phyloP scores from a whole-genome alignment of 2,888 invertebrate species.

The Leucophenga maculata region DNA sequence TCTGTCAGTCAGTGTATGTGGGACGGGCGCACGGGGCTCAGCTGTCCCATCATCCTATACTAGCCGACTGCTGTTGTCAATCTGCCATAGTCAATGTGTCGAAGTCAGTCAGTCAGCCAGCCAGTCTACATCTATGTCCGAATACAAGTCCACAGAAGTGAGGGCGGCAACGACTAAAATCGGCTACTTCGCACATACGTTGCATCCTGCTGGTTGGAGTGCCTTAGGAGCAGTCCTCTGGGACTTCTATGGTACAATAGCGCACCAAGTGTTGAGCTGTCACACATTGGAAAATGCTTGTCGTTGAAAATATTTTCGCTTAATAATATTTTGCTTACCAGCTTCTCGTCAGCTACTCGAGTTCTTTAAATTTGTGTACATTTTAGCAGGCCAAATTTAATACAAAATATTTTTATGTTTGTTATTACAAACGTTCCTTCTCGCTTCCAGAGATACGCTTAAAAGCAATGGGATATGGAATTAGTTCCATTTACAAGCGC shows the following conservation, averaged over 20 bases:
- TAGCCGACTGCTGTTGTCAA: slow-evolving; percentile 8
- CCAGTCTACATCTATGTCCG: slow-evolving; percentile 8
- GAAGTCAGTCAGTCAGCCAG: background rate
- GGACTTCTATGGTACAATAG: slow-evolving; percentile 21
- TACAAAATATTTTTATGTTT: slow-evolving; percentile 5
- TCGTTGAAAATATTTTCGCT: background rate
- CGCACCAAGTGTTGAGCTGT: background rate
- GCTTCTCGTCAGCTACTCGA: background rate
- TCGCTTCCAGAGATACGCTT: slow-evolving; percentile 18
- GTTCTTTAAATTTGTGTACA: background rate
- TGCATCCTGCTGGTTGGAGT: slow-evolving; percentile 16
- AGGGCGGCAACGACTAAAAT: slow-evolving; percentile 31
- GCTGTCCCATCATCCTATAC: slow-evolving; percentile 23
- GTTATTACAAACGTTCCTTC: slow-evolving; percentile 30
- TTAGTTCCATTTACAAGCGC: slow-evolving; percentile 45
- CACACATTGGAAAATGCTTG: background rate
- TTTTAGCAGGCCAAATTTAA: background rate
- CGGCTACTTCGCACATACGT: slow-evolving; percentile 52
- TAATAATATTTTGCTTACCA: background rate
- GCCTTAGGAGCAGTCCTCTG: slow-evolving; percentile 37
- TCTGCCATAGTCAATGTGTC: background rate
- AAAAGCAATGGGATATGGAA: slow-evolving; percentile 39
- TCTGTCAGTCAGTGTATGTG: slow-evolving; percentile 60
- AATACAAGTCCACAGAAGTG: slow-evolving; percentile 7
- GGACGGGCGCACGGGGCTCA: slow-evolving; percentile 35